phyloP scores from a whole-genome alignment of 1,140 invertebrate species.

The Solen grandis region DNA sequence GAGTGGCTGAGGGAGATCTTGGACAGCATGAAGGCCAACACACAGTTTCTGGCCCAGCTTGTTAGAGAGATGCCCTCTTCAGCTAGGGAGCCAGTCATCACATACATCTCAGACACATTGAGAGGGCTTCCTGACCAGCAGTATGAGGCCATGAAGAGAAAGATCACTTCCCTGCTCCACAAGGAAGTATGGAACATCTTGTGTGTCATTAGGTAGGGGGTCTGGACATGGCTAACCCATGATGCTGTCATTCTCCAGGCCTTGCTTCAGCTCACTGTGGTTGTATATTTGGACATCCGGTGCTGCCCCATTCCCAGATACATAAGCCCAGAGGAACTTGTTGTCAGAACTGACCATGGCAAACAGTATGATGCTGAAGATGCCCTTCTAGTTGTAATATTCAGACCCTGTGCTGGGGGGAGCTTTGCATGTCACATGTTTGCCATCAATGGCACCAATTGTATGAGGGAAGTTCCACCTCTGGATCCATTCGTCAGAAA shows the following conservation, averaged over 20 bases:
- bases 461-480: slow-evolving; percentile 59
- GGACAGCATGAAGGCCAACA: slow-evolving; percentile 23
- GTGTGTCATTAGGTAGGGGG: slow-evolving; percentile 57
- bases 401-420: too few relatives aligned
- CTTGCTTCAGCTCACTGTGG: slow-evolving; percentile 51
- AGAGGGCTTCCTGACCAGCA: slow-evolving; percentile 27
- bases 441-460: slow-evolving; percentile 54
- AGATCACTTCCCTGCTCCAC: slow-evolving; percentile 35
- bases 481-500: slow-evolving; percentile 36
- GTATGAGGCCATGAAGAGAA: slow-evolving; percentile 19
- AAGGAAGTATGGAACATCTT: slow-evolving; percentile 53
- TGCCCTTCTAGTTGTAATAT: slow-evolving; percentile 80
- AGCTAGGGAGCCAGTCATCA: slow-evolving; percentile 32
- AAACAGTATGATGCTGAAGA: slow-evolving; percentile 25
- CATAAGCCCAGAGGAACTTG: slow-evolving; percentile 32
- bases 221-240: slow-evolving; percentile 44
- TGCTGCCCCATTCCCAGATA: slow-evolving; percentile 43
- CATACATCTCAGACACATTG: slow-evolving; percentile 32
- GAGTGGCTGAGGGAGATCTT: neutral
- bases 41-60: neutral
- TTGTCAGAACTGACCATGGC: slow-evolving; percentile 37
- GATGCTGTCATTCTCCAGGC: slow-evolving; percentile 46
- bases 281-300: slow-evolving; percentile 62
- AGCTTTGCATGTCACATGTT: slow-evolving; percentile 46
- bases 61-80: too few relatives aligned